phyloP scores from a whole-genome alignment of 2,888 invertebrate species.

The Athrips mouffetella region DNA sequence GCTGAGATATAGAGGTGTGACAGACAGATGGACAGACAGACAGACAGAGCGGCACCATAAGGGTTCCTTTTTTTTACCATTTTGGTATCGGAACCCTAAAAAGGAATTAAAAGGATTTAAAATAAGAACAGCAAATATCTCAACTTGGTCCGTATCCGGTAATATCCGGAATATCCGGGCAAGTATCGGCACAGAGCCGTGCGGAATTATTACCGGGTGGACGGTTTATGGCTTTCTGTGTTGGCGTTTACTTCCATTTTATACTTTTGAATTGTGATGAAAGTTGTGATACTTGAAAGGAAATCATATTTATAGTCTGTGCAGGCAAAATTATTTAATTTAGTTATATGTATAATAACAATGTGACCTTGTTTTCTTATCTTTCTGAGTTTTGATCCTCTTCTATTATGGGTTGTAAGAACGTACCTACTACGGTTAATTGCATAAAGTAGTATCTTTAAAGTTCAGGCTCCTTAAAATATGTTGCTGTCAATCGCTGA shows the following conservation, averaged over 20 bases:
- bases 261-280: conserved; percentile 2
- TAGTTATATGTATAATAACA: too few species aligned
- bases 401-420: too few species aligned
- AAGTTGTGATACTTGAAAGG: not conserved
- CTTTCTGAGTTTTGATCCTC: too few species aligned
- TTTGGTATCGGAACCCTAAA: not conserved
- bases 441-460: too few species aligned
- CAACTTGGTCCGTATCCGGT: not conserved
- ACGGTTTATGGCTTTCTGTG: not conserved
- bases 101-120: not conserved
- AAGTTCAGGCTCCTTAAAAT: too few species aligned
- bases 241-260: not conserved
- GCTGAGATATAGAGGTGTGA: too few species aligned
- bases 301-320: too few species aligned
- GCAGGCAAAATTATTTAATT: too few species aligned
- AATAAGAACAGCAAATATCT: conserved; percentile 4
- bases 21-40: too few species aligned
- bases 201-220: conserved; percentile 3
- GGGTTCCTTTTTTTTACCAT: not conserved
- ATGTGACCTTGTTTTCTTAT: too few species aligned
- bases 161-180: conserved; percentile 2
- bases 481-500: too few species aligned
- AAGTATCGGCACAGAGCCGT: conserved; percentile 1
- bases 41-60: not conserved
- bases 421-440: too few species aligned